These are phyloP conservation scores for Acrobeloides nanus DNA, from an alignment of 2,888 invertebrate species.

Conservation along the genomic window DNA sequence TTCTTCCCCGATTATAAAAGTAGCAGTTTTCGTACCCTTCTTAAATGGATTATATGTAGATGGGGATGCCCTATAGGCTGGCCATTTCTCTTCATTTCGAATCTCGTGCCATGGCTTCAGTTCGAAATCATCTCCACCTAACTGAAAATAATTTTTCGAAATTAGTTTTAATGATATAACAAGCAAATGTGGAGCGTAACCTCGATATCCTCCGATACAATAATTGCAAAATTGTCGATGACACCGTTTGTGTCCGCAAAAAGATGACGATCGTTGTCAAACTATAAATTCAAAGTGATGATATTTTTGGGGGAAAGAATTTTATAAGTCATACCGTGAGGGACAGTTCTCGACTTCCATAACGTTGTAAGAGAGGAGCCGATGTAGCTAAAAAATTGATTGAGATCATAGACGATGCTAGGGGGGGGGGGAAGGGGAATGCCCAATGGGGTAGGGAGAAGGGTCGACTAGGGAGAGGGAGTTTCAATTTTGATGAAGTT, in stretches of 20 bases:
- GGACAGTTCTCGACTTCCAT: slow-evolving; percentile 44
- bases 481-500: too few species aligned
- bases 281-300: slow-evolving; percentile 20
- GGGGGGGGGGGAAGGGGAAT: too few species aligned
- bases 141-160: slow-evolving; percentile 16
- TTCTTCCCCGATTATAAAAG: slow-evolving; percentile 41
- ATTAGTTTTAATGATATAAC: too few species aligned
- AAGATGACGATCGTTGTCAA: slow-evolving; percentile 42
- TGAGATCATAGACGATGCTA: too few species aligned
- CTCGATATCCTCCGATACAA: slow-evolving; percentile 43
- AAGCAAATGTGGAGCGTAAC: too few species aligned
- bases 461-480: too few species aligned
- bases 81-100: slow-evolving; percentile 39
- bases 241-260: slow-evolving; percentile 46
- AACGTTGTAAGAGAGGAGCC: slow-evolving; percentile 33
- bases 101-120: slow-evolving; percentile 48
- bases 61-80: slow-evolving; percentile 39
- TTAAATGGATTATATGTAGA: slow-evolving; percentile 44
- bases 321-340: slow-evolving; percentile 20
- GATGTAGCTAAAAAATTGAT: slow-evolving; percentile 19
- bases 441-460: too few species aligned
- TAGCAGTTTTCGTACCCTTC: slow-evolving; percentile 26
- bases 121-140: slow-evolving; percentile 46
- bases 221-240: slow-evolving; percentile 46
- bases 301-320: not conserved